Percentiles rank a stretch among this genome's conserved stretches.
These are phyloP conservation scores for Enteromius radiatus DNA, from an alignment of 2,797 vertebrate genomes.

Conservation along the genomic window DNA sequence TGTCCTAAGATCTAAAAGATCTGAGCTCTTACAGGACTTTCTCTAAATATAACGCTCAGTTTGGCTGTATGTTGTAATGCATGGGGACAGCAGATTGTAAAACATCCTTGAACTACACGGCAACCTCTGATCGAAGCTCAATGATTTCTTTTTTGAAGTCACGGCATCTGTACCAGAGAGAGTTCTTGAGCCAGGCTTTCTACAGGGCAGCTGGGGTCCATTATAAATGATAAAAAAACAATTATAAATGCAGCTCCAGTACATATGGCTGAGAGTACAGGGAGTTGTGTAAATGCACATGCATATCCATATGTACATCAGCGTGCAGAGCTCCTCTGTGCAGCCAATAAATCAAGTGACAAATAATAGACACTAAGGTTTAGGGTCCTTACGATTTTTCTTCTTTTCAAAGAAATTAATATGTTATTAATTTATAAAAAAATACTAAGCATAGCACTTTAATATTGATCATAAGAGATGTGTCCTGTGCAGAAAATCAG, in stretches of 20 bases:
- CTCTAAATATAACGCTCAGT: background rate
- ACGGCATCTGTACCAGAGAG: background rate
- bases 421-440: background rate
- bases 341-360: background rate
- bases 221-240: background rate
- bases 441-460: background rate
- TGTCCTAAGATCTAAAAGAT: background rate
- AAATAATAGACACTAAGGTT: background rate
- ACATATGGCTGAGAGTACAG: background rate
- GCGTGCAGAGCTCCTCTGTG: background rate
- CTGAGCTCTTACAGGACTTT: background rate
- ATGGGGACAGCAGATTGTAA: slow-evolving; percentile 1
- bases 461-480: background rate
- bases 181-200: background rate
- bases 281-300: slow-evolving; percentile 6
- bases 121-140: slow-evolving; percentile 9
- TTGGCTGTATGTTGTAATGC: slow-evolving; percentile 30
- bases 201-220: slow-evolving; percentile 1
- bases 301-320: background rate
- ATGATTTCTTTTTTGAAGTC: background rate
- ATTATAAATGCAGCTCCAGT: background rate
- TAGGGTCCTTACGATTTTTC: background rate
- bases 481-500: background rate
- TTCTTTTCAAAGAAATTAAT: background rate
- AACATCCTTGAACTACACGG: background rate